Evolutionary conservation across 2,888 invertebrate genomes (phyloP).

Genomic region (Heliconius erato): DNA sequence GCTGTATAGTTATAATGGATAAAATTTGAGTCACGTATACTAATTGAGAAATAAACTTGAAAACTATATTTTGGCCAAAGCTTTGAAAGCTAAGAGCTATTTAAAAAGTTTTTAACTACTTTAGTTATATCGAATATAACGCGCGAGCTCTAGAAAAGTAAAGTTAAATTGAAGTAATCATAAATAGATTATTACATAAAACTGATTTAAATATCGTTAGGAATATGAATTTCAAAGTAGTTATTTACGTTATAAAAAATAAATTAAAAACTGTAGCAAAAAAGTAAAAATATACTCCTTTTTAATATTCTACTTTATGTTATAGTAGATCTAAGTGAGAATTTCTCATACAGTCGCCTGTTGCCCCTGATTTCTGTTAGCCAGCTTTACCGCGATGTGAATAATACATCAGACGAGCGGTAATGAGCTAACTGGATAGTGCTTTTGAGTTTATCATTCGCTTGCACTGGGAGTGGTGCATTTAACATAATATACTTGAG

Average conservation of each 20-base stretch:
- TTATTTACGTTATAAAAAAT: background rate
- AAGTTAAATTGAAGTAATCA: background rate
- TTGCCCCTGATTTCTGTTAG: constrained; percentile 33
- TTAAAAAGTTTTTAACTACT: constrained; percentile 19
- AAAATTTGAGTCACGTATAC: constrained; percentile 44
- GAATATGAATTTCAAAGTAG: background rate
- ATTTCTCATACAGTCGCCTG: constrained; percentile 25
- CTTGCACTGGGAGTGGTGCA: constrained; percentile 28
- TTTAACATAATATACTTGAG: constrained; percentile 25
- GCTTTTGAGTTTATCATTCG: constrained; percentile 35
- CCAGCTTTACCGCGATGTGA: constrained; percentile 30
- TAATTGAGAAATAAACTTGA: constrained; percentile 45
- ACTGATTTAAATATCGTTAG: background rate
- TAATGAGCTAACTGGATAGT: constrained; percentile 37
- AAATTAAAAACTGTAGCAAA: background rate
- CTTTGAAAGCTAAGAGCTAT: background rate
- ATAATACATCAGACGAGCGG: constrained; percentile 34
- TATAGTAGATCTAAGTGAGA: background rate
- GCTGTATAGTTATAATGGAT: constrained; percentile 38
- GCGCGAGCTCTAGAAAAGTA: background rate
- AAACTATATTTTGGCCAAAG: constrained; percentile 29
- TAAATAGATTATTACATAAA: background rate
- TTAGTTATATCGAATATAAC: background rate
- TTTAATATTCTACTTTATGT: background rate
- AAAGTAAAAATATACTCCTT: background rate